Conservation (phyloP, 2,113 vertebrate species). For the Tiliqua scincoides region DNA sequence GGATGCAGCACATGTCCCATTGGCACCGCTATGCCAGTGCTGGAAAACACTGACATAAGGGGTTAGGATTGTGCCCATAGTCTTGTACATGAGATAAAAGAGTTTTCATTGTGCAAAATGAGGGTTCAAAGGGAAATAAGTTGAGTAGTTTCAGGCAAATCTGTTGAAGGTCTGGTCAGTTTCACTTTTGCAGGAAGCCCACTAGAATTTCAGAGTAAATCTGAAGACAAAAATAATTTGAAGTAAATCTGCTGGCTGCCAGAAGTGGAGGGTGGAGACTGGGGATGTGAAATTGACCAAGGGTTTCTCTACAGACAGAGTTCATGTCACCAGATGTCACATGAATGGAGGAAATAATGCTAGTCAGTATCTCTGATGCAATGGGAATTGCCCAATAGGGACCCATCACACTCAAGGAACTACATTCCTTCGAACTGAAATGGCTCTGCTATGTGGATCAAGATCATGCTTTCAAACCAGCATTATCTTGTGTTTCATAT, state of each 20-base stretch:
- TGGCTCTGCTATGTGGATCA: background rate
- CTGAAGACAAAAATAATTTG: too few species aligned
- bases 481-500: background rate
- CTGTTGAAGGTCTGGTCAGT: background rate
- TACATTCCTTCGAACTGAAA: background rate
- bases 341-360: background rate
- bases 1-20: too few species aligned
- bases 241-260: too few species aligned
- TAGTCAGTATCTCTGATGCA: background rate
- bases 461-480: background rate
- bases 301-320: background rate
- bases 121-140: background rate
- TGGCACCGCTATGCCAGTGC: too few species aligned
- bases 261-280: background rate
- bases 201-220: background rate
- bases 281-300: background rate
- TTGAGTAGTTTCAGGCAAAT: background rate
- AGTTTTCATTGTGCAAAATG: background rate
- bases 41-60: too few species aligned
- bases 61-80: too few species aligned
- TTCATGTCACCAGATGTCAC: background rate
- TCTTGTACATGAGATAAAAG: background rate
- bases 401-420: background rate
- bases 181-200: background rate
- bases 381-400: background rate